Evolutionary conservation across 2,888 invertebrate genomes (phyloP).

Genomic region (Scrobipalpa atriplicella): DNA sequence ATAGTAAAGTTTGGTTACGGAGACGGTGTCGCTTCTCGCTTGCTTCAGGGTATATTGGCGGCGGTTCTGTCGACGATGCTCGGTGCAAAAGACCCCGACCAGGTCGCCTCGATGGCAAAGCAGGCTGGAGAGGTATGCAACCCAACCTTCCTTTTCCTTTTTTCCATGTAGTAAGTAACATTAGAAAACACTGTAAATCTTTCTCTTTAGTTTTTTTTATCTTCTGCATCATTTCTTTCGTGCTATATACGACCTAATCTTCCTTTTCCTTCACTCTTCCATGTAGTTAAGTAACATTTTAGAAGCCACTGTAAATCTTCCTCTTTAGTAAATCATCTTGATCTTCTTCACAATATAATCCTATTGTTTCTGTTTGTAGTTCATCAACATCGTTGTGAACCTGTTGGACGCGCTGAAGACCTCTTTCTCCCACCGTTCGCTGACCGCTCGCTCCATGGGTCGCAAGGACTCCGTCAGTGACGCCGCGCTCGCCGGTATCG

Average conservation of each 20-base stretch:
- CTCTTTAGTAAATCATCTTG: not conserved
- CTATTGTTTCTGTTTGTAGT: slow-evolving; percentile 77
- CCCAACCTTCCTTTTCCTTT: slow-evolving; percentile 71
- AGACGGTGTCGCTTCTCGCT: slow-evolving; percentile 82
- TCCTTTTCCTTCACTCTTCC: not conserved
- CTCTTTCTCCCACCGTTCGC: slow-evolving; percentile 95
- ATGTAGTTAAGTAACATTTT: not conserved
- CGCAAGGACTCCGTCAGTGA: slow-evolving; percentile 95
- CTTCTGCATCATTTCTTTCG: slow-evolving; percentile 2
- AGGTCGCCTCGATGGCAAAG: slow-evolving; percentile 96
- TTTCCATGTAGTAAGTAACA: too few relatives aligned
- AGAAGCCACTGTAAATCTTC: slow-evolving; percentile 2
- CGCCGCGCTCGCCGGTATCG: slow-evolving; percentile 93
- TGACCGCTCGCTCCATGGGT: slow-evolving; percentile 92
- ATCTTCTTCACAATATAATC: not conserved
- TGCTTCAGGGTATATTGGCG: slow-evolving; percentile 95
- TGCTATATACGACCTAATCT: not conserved
- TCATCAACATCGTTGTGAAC: slow-evolving; percentile 95
- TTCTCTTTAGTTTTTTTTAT: not conserved
- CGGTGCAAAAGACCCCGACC: slow-evolving; percentile 95
- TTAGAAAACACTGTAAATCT: not conserved
- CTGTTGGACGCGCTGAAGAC: slow-evolving; percentile 95
- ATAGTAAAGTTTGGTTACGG: slow-evolving; percentile 81
- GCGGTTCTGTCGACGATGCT: slow-evolving; percentile 95
- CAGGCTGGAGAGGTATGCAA: slow-evolving; percentile 96